phyloP scores from a whole-genome alignment of 2,888 invertebrate genomes.

The Microctonus hyperodae region DNA sequence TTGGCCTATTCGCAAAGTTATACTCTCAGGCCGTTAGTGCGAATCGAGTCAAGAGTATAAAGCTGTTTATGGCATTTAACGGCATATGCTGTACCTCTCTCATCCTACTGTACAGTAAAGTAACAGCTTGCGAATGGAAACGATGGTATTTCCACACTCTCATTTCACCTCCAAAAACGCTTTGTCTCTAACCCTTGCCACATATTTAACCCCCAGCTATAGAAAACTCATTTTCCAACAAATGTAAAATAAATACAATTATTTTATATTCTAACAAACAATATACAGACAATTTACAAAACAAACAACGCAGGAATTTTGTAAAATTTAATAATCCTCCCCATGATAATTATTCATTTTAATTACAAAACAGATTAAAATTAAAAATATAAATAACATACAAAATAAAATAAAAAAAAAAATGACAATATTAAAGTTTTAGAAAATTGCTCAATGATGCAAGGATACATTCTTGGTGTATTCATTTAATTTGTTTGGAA shows the following conservation, averaged over 20 bases:
- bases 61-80: constrained; percentile 20
- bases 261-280: background rate
- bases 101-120: background rate
- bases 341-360: background rate
- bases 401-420: background rate
- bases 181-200: background rate
- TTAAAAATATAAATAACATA: background rate
- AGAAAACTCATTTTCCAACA: constrained; percentile 3
- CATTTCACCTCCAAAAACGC: background rate
- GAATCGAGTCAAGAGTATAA: constrained; percentile 17
- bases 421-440: constrained; percentile 8
- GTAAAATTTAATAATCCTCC: too few relatives aligned
- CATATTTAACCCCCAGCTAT: background rate
- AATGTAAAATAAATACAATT: background rate
- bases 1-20: constrained; percentile 20
- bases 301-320: too few relatives aligned
- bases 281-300: background rate
- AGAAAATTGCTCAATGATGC: constrained; percentile 44
- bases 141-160: background rate
- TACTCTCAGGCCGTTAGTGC: constrained; percentile 15
- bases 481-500: constrained; percentile 55
- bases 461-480: constrained; percentile 39
- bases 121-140: constrained; percentile 25
- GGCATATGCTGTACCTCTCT: constrained; percentile 7
- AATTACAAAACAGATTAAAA: background rate